Evolutionary conservation across 1,140 invertebrate genomes (phyloP), one percentile per base, ranked within the genome.

Genomic region (Goniozus legneri): DNA sequence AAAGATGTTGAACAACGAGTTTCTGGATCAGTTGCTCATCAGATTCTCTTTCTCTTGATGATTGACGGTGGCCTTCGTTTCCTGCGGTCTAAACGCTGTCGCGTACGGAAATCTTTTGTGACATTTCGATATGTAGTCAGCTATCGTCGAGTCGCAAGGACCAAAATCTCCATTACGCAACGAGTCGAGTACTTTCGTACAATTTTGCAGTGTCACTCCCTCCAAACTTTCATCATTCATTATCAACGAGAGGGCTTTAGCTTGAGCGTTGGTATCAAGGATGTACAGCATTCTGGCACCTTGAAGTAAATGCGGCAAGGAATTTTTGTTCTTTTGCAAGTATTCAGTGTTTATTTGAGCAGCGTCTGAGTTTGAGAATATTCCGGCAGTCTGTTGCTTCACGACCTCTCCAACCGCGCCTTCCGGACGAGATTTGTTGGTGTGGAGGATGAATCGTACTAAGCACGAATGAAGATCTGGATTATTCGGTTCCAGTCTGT

Each of bases 381-480:
- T 82, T 37, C 59, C 61, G 13, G 61, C 79, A 51, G 60, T 84
- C 69, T 92, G 89, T 44, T 80, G 79, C n/a, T 83, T 73, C 18
- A 96, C 79, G 22, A 95, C 91, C 57, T 84, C 79, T 33, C 80
- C 77, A 1, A 95, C 84, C 15, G 82, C 64, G 16, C 80, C 79
- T 51, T 84, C 79, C 33, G 85, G 69, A 38, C 46, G 64, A 50
- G 52, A 56, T 8, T 67, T 42, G 35, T 75, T 76, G 35, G 81
- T 75, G 57, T 83, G 79, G 51, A 79, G 75, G 49, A 81, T 76
- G 63, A 94, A 93, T 36, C 85, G 81, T 39, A 94, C 82, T 27
- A 94, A 69, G 68, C 91, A 94, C 60, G 84, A 82, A 76, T 95
- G 92, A 19, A 97, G 77, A 56, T 87, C 82, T 14, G 89, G 87